These are phyloP conservation scores for Noctua comes DNA, from an alignment of 2,888 invertebrate genomes.

Conservation along the genomic window DNA sequence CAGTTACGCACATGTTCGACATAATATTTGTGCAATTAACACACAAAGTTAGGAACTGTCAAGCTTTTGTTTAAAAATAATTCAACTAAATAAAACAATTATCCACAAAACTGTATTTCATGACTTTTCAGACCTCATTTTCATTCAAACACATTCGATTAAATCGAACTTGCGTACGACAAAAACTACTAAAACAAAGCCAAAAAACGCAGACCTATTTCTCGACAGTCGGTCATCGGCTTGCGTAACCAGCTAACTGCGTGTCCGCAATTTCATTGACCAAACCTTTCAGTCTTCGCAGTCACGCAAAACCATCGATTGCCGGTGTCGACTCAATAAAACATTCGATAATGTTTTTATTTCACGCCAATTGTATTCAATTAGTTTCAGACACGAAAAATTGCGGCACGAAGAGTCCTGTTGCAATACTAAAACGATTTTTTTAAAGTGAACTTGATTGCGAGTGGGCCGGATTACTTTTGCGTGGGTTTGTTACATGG, in stretches of 20 bases:
- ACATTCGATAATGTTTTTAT: slow-evolving; percentile 76
- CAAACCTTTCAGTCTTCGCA: slow-evolving; percentile 65
- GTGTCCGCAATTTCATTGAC: slow-evolving; percentile 68
- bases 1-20: not conserved
- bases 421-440: slow-evolving; percentile 60
- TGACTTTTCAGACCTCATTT: not conserved
- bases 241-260: slow-evolving; percentile 56
- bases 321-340: slow-evolving; percentile 72
- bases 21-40: not conserved
- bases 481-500: not conserved
- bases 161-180: not conserved
- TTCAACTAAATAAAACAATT: not conserved
- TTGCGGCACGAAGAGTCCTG: slow-evolving; percentile 67
- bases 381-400: slow-evolving; percentile 78
- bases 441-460: slow-evolving; percentile 16
- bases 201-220: slow-evolving; percentile 38
- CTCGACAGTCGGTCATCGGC: slow-evolving; percentile 44
- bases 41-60: not conserved
- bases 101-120: not conserved
- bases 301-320: slow-evolving; percentile 76
- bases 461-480: slow-evolving; percentile 1
- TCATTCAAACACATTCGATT: not conserved
- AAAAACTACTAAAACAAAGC: slow-evolving; percentile 25
- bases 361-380: slow-evolving; percentile 76
- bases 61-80: too few relatives aligned